Evolutionary conservation across 2,888 invertebrate genomes (phyloP).

Genomic region (Caenorhabditis virilis): DNA sequence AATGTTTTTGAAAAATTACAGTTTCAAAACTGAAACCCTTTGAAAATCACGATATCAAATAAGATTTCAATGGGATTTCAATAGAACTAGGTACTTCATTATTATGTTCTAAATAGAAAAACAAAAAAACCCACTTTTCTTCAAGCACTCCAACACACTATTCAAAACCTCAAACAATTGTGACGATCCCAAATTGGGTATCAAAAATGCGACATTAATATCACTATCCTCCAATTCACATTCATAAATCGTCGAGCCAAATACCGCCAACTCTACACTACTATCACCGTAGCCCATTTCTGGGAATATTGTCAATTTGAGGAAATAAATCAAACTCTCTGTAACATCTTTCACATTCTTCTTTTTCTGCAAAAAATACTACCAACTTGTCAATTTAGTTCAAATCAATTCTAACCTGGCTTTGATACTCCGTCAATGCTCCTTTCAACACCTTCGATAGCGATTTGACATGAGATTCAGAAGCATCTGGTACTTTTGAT

Average conservation of each 20-base stretch:
- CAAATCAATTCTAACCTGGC: no score
- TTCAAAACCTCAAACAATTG: constrained; percentile 1
- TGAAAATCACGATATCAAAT: neutral
- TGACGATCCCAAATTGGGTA: neutral
- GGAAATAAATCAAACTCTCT: neutral
- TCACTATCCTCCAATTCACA: constrained; percentile 15
- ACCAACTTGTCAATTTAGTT: no score
- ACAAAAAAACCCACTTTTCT: no score
- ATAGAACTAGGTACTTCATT: constrained; percentile 7
- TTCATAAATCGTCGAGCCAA: constrained; percentile 22
- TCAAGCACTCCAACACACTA: neutral
- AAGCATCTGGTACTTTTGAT: no score
- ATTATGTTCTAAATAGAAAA: neutral
- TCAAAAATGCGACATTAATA: constrained; percentile 20
- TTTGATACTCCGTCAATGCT: no score
- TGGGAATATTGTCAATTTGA: constrained; percentile 2
- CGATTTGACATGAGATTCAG: no score
- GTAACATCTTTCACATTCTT: neutral
- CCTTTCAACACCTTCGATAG: no score
- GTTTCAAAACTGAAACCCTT: neutral
- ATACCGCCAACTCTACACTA: constrained; percentile 5
- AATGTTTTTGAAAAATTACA: no score
- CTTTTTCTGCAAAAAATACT: neutral
- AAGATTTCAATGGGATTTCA: no score
- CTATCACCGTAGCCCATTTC: neutral